Evolutionary conservation across 2,888 invertebrate species (phyloP), one percentile per base, ranked within the genome.

Genomic region (Orthosia cruda): DNA sequence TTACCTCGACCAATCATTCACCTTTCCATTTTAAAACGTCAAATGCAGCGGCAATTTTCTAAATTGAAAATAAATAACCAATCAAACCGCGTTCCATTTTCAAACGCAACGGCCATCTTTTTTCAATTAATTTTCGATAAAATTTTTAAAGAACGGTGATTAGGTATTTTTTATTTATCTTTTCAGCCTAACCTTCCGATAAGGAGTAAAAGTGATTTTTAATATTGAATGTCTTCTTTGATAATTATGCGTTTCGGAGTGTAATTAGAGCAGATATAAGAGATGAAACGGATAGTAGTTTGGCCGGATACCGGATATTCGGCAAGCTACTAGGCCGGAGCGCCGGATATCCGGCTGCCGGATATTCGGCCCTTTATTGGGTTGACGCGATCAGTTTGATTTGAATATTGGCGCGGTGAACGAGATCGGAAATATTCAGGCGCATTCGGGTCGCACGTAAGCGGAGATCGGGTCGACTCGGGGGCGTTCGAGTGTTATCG

Each of bases 51-150:
- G 20, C n/a, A 52, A 26, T 59, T 63, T 62, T 70, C 4, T 16
- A 77, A 63, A 55, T 59, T 61, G n/a, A 62, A 79, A 79, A 61
- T 23, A 73, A 49, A 62, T 47, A 79, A 32, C 20, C 47, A 54
- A 77, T 66, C 65, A 57, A 52, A 62, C 18, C 61, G 26, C 61
- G 62, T 80, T 82, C 76, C 12, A 66, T 70, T 70, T 79, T 71
- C 61, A 70, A 74, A 74, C 20, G 12, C 50, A 52, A 15, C 20
- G 18, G 47, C 55, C 32, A 70, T 81, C 40, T 57, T 80, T 71
- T 71, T 80, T 70, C 40, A 23, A 68, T 59, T 18, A 52, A 12
- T 62, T 47, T 45, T 26, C 7, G 57, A 47, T 54, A 47, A 67
- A 74, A 26, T 50, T 20, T 45, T 57, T 45, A 67, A 20, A 20